Evolutionary conservation across 2,797 vertebrate genomes (phyloP), one percentile per base, ranked within the genome.

Genomic region (Galaxias olidus): DNA sequence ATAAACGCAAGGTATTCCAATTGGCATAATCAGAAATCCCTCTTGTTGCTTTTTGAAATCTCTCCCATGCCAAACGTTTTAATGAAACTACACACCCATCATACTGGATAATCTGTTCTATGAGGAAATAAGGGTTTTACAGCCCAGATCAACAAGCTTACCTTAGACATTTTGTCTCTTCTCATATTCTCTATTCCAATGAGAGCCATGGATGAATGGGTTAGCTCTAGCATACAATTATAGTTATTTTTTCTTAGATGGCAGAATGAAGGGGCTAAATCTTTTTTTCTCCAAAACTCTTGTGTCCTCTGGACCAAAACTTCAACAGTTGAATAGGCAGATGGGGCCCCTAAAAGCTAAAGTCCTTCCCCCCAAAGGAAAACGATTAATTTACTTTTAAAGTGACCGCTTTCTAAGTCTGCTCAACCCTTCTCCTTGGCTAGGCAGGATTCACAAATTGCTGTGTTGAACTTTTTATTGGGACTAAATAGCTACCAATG

Each of bases 361-460:
- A 61, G 79, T 67, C 65, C 79, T 72, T 74, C 81, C 86, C 82
- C 67, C 64, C 59, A 20, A 84, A 51, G 66, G 68, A 69, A 79
- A 86, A 90, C 83, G 85, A 83, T 89, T 90, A 92, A 92, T 81
- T 89, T 86, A 91, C 90, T 94, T 92, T 90, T 90, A 86, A 93
- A 93, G 84, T 80, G 71, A 86, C 69, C 84, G 62, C 78, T 88
- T 85, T 86, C 77, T 82, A 55, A 64, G 75, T 68, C 77, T 64
- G 52, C 77, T 82, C 77, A 83, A 69, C 82, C 76, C 84, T 89
- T 91, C 88, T 89, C 61, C 85, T 82, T 82, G 84, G 84, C 87
- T 88, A 80, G 89, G 88, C 89, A 87, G 80, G 75, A 82, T 80
- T 91, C 91, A 91, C 91, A 93, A 93, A 93, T 91, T 90, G 85